A percentile compares a stretch with the other conserved stretches of the same genome.
Conservation (phyloP, 2,113 vertebrate species). For the Amphiprion ocellaris region DNA sequence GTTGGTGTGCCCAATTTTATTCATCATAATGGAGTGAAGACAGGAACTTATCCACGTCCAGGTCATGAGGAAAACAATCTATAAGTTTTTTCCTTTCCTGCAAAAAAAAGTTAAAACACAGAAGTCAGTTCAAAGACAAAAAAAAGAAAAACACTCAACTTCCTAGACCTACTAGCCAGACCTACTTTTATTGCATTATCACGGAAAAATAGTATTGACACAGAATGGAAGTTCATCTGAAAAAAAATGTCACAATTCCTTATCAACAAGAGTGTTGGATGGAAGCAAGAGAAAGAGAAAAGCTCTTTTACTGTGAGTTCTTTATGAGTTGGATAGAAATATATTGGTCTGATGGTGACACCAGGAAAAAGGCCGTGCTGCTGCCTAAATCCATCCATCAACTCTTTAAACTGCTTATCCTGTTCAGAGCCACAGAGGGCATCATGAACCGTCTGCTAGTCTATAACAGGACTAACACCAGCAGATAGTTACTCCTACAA, state of each 20-base stretch:
- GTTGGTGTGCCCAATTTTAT: constrained; percentile 70
- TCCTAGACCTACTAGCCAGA: neutral
- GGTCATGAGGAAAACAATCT: constrained; percentile 93
- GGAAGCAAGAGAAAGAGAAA: neutral
- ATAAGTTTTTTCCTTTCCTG: constrained; percentile 92
- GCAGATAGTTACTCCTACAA: too few species aligned
- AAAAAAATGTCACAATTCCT: neutral
- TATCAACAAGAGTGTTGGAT: neutral
- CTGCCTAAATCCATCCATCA: too few species aligned
- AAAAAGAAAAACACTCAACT: neutral
- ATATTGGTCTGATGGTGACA: neutral
- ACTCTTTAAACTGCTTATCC: too few species aligned
- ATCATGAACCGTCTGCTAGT: too few species aligned
- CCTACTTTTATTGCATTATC: neutral
- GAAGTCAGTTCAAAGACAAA: constrained; percentile 18
- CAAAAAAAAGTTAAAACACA: constrained; percentile 28
- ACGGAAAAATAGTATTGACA: neutral
- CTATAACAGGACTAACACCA: too few species aligned
- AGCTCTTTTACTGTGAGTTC: too few species aligned
- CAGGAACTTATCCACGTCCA: constrained; percentile 99
- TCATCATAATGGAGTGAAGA: constrained; percentile 98
- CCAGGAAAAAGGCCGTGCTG: neutral
- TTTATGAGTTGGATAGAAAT: neutral
- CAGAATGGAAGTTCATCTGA: neutral
- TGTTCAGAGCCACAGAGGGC: too few species aligned